Percentiles rank a stretch among this genome's conserved stretches.
These are phyloP conservation scores for Camponotus floridanus DNA, from an alignment of 1,140 invertebrate genomes.

Conservation along the genomic window DNA sequence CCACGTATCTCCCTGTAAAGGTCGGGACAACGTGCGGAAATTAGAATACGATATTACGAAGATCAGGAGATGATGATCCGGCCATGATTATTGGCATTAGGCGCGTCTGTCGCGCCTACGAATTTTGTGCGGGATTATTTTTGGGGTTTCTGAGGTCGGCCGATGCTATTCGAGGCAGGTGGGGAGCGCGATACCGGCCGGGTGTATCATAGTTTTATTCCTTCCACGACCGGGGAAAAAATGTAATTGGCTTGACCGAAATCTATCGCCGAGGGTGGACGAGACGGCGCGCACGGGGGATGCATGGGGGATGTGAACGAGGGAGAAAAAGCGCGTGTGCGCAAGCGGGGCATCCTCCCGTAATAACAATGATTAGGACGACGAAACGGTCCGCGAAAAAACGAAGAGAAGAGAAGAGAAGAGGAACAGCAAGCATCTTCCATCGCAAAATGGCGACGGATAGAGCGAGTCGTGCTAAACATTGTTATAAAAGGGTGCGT, in stretches of 20 bases:
- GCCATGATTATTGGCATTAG: constrained; percentile 73
- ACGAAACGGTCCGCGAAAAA: constrained; percentile 77
- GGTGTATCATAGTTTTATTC: constrained; percentile 74
- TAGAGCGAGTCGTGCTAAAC: background rate
- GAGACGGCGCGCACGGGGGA: constrained; percentile 56
- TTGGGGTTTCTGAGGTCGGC: constrained; percentile 58
- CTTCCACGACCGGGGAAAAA: constrained; percentile 74
- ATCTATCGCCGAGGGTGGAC: constrained; percentile 71
- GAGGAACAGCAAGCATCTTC: constrained; percentile 36
- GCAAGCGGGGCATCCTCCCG: constrained; percentile 74
- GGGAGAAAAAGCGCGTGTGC: constrained; percentile 72
- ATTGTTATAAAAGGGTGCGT: constrained; percentile 5
- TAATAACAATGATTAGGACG: constrained; percentile 84
- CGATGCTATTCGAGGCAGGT: constrained; percentile 63
- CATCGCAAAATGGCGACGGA: constrained; percentile 76
- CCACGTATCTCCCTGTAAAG: background rate
- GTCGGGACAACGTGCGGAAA: constrained; percentile 32
- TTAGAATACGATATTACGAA: constrained; percentile 57
- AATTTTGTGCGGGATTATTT: constrained; percentile 48
- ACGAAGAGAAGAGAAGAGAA: constrained; percentile 31
- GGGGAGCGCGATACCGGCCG: constrained; percentile 68
- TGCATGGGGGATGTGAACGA: constrained; percentile 64
- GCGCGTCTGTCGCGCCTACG: constrained; percentile 70
- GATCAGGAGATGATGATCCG: constrained; percentile 65
- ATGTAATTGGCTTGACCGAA: constrained; percentile 77